A percentile compares a stretch with the other conserved stretches of the same genome.
phyloP scores from a whole-genome alignment of 2,888 invertebrate genomes.

The Mesodorylaimus sp. region DNA sequence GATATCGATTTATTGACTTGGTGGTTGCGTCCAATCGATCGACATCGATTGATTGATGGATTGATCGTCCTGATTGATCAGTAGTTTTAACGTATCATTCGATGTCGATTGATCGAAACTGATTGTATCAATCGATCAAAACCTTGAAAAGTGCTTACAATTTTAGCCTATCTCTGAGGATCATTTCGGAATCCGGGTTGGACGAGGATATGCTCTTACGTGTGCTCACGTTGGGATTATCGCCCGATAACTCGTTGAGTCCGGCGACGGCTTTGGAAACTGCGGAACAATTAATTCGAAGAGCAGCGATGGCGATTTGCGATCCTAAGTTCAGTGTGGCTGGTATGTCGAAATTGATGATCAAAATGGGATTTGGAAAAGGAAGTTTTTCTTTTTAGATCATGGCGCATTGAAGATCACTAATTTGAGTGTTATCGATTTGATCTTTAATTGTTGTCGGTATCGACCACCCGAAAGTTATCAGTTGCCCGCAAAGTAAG shows the following conservation, averaged over 20 bases:
- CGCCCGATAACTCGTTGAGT: conserved; percentile 48
- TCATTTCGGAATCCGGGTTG: conserved; percentile 71
- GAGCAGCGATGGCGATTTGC: conserved; percentile 52
- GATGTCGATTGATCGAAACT: no score
- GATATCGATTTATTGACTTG: no score
- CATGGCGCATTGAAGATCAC: conserved; percentile 31
- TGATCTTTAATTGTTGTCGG: conserved; percentile 68
- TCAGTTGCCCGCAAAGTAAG: conserved; percentile 57
- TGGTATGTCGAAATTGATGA: conserved; percentile 9
- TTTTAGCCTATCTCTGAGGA: conserved; percentile 45
- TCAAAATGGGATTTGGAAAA: conserved; percentile 6
- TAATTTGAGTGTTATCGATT: conserved; percentile 55
- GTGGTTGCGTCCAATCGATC: no score
- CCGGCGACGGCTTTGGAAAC: conserved; percentile 68
- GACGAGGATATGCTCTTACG: conserved; percentile 60
- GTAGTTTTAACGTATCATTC: no score
- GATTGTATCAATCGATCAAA: no score
- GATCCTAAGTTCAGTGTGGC: conserved; percentile 1
- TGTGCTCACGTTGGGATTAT: conserved; percentile 59
- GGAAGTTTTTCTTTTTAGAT: conserved; percentile 17
- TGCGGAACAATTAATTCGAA: conserved; percentile 59
- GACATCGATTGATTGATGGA: no score
- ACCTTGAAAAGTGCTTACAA: no score
- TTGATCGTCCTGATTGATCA: no score
- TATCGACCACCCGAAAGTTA: conserved; percentile 86